A percentile compares a stretch with the other conserved stretches of the same genome.
Evolutionary conservation across 92 coral and sea anemone genomes (phyloP).

Genomic region (Paragorgia papillata): DNA sequence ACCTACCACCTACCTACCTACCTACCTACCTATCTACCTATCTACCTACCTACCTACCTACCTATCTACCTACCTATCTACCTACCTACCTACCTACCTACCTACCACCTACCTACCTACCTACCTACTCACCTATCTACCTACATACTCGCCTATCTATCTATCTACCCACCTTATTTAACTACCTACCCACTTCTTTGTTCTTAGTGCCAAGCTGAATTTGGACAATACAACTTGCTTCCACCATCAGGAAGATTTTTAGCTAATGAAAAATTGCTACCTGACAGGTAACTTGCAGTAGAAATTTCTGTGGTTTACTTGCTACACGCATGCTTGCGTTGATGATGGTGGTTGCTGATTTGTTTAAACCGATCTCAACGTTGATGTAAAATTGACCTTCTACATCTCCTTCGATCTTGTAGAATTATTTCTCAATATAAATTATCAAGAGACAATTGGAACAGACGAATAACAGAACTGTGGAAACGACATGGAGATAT

Average conservation of each 20-base stretch:
- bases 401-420: not conserved
- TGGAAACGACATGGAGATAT: constrained; percentile 43
- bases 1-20: too few relatives aligned
- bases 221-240: constrained; percentile 18
- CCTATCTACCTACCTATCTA: too few relatives aligned
- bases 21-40: too few relatives aligned
- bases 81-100: too few relatives aligned
- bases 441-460: constrained; percentile 20
- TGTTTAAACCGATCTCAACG: too few relatives aligned
- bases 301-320: not conserved
- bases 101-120: too few relatives aligned
- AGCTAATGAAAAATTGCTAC: constrained; percentile 19
- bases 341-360: too few relatives aligned
- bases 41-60: too few relatives aligned
- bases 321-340: not conserved
- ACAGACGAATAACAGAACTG: constrained; percentile 25
- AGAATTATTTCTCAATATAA: constrained; percentile 35
- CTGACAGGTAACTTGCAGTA: constrained; percentile 17
- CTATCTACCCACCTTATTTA: too few relatives aligned
- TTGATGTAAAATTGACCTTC: too few relatives aligned
- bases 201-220: constrained; percentile 28
- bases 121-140: too few relatives aligned
- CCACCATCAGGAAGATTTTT: constrained; percentile 8
- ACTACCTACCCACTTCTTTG: not conserved
- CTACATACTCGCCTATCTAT: too few relatives aligned